Evolutionary conservation across 2,797 vertebrate genomes (phyloP), one percentile per base, ranked within the genome.

Genomic region (Spinibarbus caldwelli): DNA sequence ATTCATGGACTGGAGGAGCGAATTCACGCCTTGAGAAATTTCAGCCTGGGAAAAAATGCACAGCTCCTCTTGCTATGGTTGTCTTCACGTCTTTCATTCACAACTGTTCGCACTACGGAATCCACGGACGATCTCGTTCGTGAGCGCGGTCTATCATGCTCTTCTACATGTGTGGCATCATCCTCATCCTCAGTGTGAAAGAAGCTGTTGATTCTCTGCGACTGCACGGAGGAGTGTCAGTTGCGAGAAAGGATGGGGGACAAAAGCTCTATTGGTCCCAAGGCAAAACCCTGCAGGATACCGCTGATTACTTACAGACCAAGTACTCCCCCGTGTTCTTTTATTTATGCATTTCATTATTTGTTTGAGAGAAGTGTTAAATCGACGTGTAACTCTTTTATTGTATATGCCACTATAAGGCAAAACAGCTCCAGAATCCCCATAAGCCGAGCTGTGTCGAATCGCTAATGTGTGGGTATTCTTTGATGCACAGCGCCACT

Each of bases 151-250:
- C 49, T 66, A 52, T 76, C 78, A 80, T 67, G 41, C 38, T 76
- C 41, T 66, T 70, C 80, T 87, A 83, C 83, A 75, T 85, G 87
- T 75, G 75, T 66, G 80, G 72, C 83, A 87, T 64, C 83, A 12
- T 84, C 47, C 72, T 77, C 72, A 76, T 84, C 78, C 52, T 85
- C 79, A 4, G 70, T 57, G 70, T 82, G 26, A 84, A 83, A 88
- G 79, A 88, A 89, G 93, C 94, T 95, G 94, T 93, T 95, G 95
- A 94, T 94, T 89, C 90, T 92, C 91, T 54, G 91, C 49, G 90
- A 90, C 87, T 91, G 91, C 91, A 93, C 92, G 92, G 93, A 91
- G 93, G 94, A 93, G 95, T 94, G 93, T 92, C 92, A 93, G 91
- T 68, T 71, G 90, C 67, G 17, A 71, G 89, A 90, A 93, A 90